Evolutionary conservation across 2,888 invertebrate genomes (phyloP).

Genomic region (Sphaerophoria rueppellii): DNA sequence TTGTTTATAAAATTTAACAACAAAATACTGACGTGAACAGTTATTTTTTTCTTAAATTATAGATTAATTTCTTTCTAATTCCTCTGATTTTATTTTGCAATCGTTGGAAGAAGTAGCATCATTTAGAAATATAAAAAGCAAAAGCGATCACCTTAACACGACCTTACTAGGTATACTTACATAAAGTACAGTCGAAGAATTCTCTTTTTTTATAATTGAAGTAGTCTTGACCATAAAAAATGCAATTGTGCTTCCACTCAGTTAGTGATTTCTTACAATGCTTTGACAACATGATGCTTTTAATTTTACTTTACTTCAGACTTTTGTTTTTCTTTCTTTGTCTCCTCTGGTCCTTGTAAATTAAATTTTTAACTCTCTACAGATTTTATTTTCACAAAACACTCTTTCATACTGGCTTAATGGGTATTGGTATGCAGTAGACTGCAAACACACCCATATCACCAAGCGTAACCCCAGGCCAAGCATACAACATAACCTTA

Average conservation of each 20-base stretch:
- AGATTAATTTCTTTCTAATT: no score
- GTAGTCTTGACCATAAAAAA: slow-evolving; percentile 7
- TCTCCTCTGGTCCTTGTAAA: slow-evolving; percentile 17
- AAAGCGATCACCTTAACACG: no score
- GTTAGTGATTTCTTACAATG: background rate
- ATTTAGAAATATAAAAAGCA: no score
- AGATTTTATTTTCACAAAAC: slow-evolving; percentile 28
- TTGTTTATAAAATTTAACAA: no score
- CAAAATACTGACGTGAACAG: no score
- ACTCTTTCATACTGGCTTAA: slow-evolving; percentile 12
- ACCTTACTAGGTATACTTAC: no score
- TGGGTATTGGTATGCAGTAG: background rate
- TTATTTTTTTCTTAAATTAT: no score
- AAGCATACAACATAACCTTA: slow-evolving; percentile 26
- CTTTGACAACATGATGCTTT: slow-evolving; percentile 32
- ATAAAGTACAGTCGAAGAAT: no score
- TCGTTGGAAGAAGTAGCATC: no score
- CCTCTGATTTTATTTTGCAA: no score
- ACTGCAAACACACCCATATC: background rate
- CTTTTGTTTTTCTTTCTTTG: background rate
- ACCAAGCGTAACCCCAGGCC: background rate
- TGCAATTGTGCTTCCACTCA: background rate
- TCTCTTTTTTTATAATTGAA: no score
- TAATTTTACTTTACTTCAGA: slow-evolving; percentile 24
- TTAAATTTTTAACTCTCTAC: slow-evolving; percentile 26